Evolutionary conservation across 2,888 invertebrate genomes (phyloP), one percentile per base, ranked within the genome.

Genomic region (Strigamia maritima): DNA sequence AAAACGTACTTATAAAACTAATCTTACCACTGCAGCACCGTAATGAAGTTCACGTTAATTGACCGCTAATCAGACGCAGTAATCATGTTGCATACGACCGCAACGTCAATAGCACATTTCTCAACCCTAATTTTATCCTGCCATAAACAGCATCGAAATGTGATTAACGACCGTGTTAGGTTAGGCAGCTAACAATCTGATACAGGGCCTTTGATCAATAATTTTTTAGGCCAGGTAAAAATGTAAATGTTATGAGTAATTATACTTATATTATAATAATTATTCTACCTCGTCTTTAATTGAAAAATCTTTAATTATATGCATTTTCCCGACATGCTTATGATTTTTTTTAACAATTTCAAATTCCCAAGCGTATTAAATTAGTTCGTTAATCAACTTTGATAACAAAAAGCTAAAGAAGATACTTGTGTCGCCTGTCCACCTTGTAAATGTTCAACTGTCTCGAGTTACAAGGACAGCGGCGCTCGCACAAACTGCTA

Each of bases 31-130:
- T 70, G 70, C 70, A 70, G 70, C 70, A 28, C 14, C 24, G 70
- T 70, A 70, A 70, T 70, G 70, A n/a, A 24, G 70, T 70, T 70
- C 26, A 70, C 70, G 24, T 70, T 70, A 70, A 70, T 70, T 70
- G 70, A 70, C 70, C 70, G 70, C 70, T 70, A 70, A 70, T 70
- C 70, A 70, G 70, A 70, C 24, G 70, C 70, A 70, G 70, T 70
- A 70, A 70, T 70, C 70, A 28, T 70, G 70, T 70, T 28, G 70
- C 70, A 70, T 70, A 70, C 70, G 70, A 70, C 70, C 70, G n/a
- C 70, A 70, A 70, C 70, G 70, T 70, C 70, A 70, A 14, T 70
- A 70, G 70, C 70, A 70, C 70, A 70, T 28, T 24, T 70, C 70
- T 70, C 70, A 26, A 70, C 28, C 28, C 70, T 70, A 70, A 70